These are phyloP conservation scores for Drosophila parthenogenetica DNA, from an alignment of 2,888 invertebrate genomes.

Conservation along the genomic window DNA sequence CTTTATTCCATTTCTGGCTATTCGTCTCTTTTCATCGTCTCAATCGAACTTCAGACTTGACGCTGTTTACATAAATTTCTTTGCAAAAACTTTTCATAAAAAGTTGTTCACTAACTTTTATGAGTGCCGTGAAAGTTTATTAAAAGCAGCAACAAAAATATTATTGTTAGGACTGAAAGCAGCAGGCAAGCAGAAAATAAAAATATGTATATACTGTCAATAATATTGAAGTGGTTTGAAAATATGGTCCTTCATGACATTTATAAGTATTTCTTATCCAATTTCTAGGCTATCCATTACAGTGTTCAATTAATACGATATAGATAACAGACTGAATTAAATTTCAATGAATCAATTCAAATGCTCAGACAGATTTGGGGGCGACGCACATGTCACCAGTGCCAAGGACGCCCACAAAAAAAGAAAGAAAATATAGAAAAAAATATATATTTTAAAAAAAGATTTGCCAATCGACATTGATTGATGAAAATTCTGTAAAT, in stretches of 20 bases:
- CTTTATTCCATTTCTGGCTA: constrained; percentile 12
- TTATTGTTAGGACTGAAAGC: constrained; percentile 63
- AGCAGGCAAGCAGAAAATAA: constrained; percentile 4
- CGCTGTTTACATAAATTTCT: constrained; percentile 74
- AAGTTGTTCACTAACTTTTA: constrained; percentile 72
- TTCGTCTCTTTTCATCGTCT: constrained; percentile 39
- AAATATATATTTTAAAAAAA: constrained; percentile 34
- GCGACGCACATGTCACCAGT: background rate
- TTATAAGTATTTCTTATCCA: constrained; percentile 1
- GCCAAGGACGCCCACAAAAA: constrained; percentile 30
- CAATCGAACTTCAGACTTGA: constrained; percentile 58
- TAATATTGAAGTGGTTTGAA: constrained; percentile 26
- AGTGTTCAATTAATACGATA: constrained; percentile 43
- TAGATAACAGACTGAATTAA: constrained; percentile 51
- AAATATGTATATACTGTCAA: constrained; percentile 17
- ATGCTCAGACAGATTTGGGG: constrained; percentile 9
- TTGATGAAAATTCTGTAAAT: constrained; percentile 74
- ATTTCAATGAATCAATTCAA: constrained; percentile 63
- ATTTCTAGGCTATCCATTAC: constrained; percentile 41
- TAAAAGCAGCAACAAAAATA: constrained; percentile 72
- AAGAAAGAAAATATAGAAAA: background rate
- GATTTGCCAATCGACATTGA: constrained; percentile 72
- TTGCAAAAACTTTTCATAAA: constrained; percentile 53
- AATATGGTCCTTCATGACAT: constrained; percentile 11
- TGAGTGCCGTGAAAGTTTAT: constrained; percentile 73